These are phyloP conservation scores for Nomada fucata DNA, from an alignment of 2,888 invertebrate genomes.

Conservation along the genomic window DNA sequence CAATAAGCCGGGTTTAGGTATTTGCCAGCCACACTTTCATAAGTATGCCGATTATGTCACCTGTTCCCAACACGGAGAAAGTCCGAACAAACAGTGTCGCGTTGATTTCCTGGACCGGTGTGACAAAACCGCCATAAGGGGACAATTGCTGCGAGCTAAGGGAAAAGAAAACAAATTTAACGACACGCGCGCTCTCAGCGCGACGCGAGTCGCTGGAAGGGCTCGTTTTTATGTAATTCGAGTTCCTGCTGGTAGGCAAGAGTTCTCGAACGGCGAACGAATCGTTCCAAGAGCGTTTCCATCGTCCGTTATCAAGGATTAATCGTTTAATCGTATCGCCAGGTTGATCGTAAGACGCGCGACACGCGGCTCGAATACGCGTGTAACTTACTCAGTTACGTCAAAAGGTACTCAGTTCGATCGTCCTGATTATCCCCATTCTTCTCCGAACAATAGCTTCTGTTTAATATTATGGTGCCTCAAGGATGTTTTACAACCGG, in stretches of 20 bases:
- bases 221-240: conserved; percentile 45
- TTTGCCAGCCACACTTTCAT: conserved; percentile 56
- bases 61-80: conserved; percentile 67
- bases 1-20: conserved; percentile 38
- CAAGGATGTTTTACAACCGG: conserved; percentile 16
- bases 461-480: background rate
- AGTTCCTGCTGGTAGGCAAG: conserved; percentile 19
- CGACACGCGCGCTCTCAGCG: conserved; percentile 25
- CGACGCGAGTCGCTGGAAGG: conserved; percentile 36
- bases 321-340: conserved; percentile 45
- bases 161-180: conserved; percentile 39
- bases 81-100: conserved; percentile 55
- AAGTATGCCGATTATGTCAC: conserved; percentile 62
- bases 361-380: background rate
- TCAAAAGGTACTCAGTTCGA: conserved; percentile 42
- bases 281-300: background rate
- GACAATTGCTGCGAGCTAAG: conserved; percentile 30
- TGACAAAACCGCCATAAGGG: conserved; percentile 64
- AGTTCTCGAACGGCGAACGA: background rate
- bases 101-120: conserved; percentile 68
- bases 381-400: no score
- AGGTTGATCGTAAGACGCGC: conserved; percentile 7
- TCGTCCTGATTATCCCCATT: conserved; percentile 13
- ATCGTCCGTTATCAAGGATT: conserved; percentile 13
- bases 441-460: conserved; percentile 8